These are phyloP conservation scores for Erinaceus europaeus DNA, from an alignment of 2,113 vertebrate genomes.

Conservation along the genomic window DNA sequence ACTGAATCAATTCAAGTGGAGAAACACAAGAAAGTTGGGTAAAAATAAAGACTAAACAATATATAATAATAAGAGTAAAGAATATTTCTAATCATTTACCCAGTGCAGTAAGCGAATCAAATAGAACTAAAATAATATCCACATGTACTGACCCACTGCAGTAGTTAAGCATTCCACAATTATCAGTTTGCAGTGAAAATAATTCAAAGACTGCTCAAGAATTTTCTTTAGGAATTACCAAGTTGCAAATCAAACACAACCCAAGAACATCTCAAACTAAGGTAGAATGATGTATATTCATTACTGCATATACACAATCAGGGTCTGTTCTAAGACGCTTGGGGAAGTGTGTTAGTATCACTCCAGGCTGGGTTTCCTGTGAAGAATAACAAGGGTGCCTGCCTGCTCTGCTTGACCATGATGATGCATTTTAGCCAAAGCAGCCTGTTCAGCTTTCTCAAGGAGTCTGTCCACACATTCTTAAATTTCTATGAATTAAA, in stretches of 20 bases:
- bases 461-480: neutral
- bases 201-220: constrained; percentile 39
- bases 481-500: neutral
- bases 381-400: neutral
- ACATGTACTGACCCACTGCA: neutral
- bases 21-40: neutral
- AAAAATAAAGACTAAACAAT: neutral
- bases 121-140: neutral
- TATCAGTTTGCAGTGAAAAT: neutral
- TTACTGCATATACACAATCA: too few species aligned
- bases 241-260: constrained; percentile 38
- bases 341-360: neutral
- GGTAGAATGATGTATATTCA: neutral
- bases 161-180: constrained; percentile 14
- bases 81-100: neutral
- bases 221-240: constrained; percentile 11
- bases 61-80: neutral
- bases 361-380: neutral
- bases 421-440: neutral
- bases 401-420: neutral
- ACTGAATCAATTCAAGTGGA: neutral
- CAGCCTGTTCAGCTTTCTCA: neutral
- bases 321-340: too few species aligned
- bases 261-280: neutral
- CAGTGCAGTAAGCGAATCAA: constrained; percentile 6